Percentiles rank a stretch among this genome's conserved stretches.
These are phyloP conservation scores for Notoglanidium macrostoma DNA, from an alignment of 2,797 vertebrate species.

Conservation along the genomic window DNA sequence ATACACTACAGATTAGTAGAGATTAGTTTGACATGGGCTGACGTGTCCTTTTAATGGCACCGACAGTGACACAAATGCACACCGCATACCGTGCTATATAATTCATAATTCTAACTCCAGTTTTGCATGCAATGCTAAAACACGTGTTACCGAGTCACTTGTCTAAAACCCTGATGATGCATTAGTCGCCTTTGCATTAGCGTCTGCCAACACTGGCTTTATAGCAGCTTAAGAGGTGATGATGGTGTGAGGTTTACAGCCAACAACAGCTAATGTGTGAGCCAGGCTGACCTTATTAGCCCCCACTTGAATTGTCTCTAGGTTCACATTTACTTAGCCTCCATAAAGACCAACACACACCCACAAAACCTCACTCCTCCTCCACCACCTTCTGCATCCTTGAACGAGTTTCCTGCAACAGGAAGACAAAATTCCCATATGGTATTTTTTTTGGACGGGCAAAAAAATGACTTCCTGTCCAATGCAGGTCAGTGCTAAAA, in stretches of 20 bases:
- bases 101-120: neutral
- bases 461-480: conserved; percentile 65
- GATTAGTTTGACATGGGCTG: neutral
- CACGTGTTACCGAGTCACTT: neutral
- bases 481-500: conserved; percentile 49
- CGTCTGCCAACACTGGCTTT: conserved; percentile 27
- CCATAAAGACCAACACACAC: neutral
- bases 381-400: conserved; percentile 53
- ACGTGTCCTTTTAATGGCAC: neutral
- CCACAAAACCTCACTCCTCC: neutral
- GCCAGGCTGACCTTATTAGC: conserved; percentile 16
- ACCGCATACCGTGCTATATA: neutral
- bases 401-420: conserved; percentile 66
- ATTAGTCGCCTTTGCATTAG: neutral
- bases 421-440: conserved; percentile 64
- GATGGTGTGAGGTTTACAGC: conserved; percentile 31
- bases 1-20: neutral
- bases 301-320: neutral
- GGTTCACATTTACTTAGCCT: neutral
- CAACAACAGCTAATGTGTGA: neutral
- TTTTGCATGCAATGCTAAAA: neutral
- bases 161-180: conserved; percentile 9
- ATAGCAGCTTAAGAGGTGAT: conserved; percentile 21
- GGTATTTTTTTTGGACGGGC: conserved; percentile 56
- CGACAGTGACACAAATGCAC: neutral